phyloP scores from a whole-genome alignment of 2,888 invertebrate species.

The Prenolepis imparis region DNA sequence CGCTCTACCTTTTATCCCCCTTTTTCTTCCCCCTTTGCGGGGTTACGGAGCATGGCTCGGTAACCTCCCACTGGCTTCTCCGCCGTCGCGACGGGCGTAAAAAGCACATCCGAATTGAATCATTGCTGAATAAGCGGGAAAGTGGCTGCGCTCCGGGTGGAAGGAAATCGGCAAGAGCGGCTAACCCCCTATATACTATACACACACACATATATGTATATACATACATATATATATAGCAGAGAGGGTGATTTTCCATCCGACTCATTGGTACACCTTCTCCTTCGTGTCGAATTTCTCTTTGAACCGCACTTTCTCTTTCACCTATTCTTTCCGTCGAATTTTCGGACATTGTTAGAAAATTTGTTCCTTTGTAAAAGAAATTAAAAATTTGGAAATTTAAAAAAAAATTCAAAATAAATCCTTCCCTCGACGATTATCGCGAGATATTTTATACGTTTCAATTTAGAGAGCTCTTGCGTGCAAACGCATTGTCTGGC shows the following conservation, averaged over 20 bases:
- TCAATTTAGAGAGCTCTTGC: conserved; percentile 15
- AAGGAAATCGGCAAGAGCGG: conserved; percentile 65
- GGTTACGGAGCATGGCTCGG: conserved; percentile 72
- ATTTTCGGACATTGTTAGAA: not conserved
- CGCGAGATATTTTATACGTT: not conserved
- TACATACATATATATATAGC: conserved; percentile 20
- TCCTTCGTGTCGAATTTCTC: conserved; percentile 69
- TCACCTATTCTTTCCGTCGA: not conserved
- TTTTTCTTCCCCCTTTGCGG: conserved; percentile 70
- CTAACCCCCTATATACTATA: conserved; percentile 62
- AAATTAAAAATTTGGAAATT: not conserved
- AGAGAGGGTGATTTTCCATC: conserved; percentile 76
- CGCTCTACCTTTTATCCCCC: conserved; percentile 45
- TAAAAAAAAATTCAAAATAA: not conserved
- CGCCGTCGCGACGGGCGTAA: conserved; percentile 78
- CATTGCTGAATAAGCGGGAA: conserved; percentile 86
- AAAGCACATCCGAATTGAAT: conserved; percentile 85
- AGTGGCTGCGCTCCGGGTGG: conserved; percentile 78
- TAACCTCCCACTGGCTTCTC: conserved; percentile 72
- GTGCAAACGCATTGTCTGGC: conserved; percentile 21
- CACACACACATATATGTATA: no score
- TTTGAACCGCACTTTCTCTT: conserved; percentile 18
- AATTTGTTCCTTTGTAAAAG: conserved; percentile 30
- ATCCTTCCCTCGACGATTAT: not conserved
- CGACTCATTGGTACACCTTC: conserved; percentile 76